These are phyloP conservation scores for Deroplatys truncata DNA, from an alignment of 2,888 invertebrate genomes.

Conservation along the genomic window DNA sequence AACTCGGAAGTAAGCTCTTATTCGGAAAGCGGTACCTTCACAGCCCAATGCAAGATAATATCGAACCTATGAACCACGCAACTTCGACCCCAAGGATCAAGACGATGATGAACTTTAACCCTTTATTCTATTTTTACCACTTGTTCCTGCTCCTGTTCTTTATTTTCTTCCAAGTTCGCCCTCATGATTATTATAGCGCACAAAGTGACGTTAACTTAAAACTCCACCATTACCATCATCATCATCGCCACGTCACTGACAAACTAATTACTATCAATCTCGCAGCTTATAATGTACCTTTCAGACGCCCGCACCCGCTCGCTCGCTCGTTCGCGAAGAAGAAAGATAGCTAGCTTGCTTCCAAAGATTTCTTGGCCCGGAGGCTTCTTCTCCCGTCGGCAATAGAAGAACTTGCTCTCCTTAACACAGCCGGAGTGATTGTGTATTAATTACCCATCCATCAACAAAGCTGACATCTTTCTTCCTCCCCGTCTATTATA, in stretches of 20 bases:
- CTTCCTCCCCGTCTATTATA: neutral
- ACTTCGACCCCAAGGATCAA: too few species aligned
- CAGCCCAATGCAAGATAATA: too few species aligned
- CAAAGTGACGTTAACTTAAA: neutral
- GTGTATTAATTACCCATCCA: conserved; percentile 29
- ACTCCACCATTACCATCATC: neutral
- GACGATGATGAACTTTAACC: too few species aligned
- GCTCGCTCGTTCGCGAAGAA: neutral
- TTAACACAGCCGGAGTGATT: conserved; percentile 16
- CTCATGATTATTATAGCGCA: neutral
- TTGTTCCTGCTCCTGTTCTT: neutral
- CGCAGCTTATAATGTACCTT: conserved; percentile 12
- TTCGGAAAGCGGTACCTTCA: too few species aligned
- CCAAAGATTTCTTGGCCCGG: conserved; percentile 5
- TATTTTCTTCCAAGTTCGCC: neutral
- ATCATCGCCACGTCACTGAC: neutral
- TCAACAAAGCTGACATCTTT: conserved; percentile 18
- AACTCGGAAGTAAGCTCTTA: too few species aligned
- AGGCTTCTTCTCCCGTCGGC: neutral
- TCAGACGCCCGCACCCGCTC: neutral
- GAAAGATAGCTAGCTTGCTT: neutral
- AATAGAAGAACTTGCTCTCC: neutral
- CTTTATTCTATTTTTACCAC: too few species aligned
- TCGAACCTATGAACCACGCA: too few species aligned
- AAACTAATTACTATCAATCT: conserved; percentile 18